Evolutionary conservation across 1,140 invertebrate genomes (phyloP).

Genomic region (Neuroterus valhalla): DNA sequence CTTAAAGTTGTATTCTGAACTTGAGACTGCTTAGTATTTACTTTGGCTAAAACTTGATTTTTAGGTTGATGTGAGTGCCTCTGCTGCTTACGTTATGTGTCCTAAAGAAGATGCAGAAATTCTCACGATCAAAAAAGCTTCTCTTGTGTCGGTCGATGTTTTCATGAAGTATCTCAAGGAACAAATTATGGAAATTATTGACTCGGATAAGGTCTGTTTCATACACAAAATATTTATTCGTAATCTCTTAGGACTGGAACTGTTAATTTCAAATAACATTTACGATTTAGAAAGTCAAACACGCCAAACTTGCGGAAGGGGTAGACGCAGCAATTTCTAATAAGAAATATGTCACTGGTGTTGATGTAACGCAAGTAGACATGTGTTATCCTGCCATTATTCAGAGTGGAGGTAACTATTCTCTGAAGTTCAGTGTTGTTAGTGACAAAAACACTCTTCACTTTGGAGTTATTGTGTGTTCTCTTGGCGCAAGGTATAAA

Average conservation of each 20-base stretch:
- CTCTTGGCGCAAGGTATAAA: constrained; percentile 95
- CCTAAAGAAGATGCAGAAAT: constrained; percentile 97
- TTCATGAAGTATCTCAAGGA: constrained; percentile 98
- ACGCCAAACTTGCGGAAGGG: constrained; percentile 95
- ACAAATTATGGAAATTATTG: constrained; percentile 99
- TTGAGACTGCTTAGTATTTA: constrained; percentile 10
- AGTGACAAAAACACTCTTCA: constrained; percentile 96
- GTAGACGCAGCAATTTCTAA: constrained; percentile 88
- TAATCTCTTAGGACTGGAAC: background rate
- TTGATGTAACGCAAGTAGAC: constrained; percentile 92
- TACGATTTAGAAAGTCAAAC: constrained; percentile 90
- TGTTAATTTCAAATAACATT: constrained; percentile 36
- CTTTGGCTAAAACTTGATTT: constrained; percentile 29
- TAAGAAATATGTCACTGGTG: constrained; percentile 95
- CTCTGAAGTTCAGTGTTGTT: constrained; percentile 95
- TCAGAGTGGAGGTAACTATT: constrained; percentile 98
- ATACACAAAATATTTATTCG: constrained; percentile 7
- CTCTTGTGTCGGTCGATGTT: constrained; percentile 93
- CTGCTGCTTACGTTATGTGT: constrained; percentile 91
- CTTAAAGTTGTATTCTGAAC: constrained; percentile 25
- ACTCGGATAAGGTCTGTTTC: constrained; percentile 88
- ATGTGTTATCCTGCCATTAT: constrained; percentile 99
- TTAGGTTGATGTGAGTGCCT: constrained; percentile 89
- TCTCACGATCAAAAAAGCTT: constrained; percentile 95
- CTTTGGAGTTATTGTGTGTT: constrained; percentile 97